Evolutionary conservation across 2,113 vertebrate species (phyloP), one percentile per base, ranked within the genome.

Genomic region (Clinocottus analis): DNA sequence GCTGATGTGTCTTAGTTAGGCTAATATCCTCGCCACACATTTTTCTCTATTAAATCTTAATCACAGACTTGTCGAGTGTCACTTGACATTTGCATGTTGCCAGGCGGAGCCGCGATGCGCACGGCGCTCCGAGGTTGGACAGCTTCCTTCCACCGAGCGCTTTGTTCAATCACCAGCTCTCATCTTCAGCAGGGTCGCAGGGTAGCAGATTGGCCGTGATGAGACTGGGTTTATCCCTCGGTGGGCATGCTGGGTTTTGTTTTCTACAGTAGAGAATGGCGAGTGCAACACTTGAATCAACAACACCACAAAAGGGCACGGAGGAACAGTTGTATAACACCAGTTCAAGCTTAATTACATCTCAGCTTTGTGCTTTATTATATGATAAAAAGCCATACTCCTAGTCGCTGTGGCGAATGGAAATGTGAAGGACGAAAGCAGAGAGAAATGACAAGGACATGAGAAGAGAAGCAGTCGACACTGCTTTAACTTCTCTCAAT

Each of bases 31-130:
- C 25, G 65, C 76, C 86, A 87, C 85, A 82, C 91, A 93, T 93
- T 93, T 94, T 93, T 94, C 91, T 93, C 92, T 87, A 93, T 94
- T 93, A 94, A 92, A 90, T 93, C 91, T 92, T 94, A 93, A 94
- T 93, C 91, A 94, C 87, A 86, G 87, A 89, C 92, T 92, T 87
- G 92, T 92, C 83, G 91, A 93, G 91, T 92, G 93, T 93, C 92
- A 94, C 93, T 94, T 94, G 92, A 94, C 93, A 94, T 94, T 94
- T 93, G 89, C 92, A 93, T 91, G 87, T 88, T 65, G 75, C 85
- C 71, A 79, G 71, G 75, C 72, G 39, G 69, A 89, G 84, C 82
- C 2, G 55, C 47, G 72, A 81, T 31, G 79, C 74, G 65, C 72
- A 14, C 72, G 3, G 83, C 58, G 43, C 69, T 86, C 79, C 45